These are phyloP conservation scores for Hemiprocne comata DNA, from an alignment of 2,113 vertebrate genomes.

Conservation along the genomic window DNA sequence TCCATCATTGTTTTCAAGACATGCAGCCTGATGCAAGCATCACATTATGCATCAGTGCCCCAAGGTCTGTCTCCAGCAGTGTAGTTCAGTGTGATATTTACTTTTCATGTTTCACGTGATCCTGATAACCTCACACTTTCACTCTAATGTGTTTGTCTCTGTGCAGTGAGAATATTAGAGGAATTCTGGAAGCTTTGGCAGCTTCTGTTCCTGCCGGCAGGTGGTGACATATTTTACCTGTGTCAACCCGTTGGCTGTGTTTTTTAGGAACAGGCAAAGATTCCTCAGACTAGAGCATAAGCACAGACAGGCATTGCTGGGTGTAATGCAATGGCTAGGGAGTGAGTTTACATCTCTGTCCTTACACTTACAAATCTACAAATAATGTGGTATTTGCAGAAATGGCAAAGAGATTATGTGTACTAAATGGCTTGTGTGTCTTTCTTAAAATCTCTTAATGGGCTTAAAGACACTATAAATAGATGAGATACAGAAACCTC, in stretches of 20 bases:
- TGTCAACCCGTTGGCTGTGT: fast-evolving
- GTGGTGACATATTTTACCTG: not conserved
- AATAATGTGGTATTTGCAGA: not conserved
- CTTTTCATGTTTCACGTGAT: not conserved
- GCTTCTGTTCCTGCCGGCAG: not conserved
- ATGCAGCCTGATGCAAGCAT: fast-evolving
- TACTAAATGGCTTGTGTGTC: not conserved
- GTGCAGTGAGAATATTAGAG: not conserved
- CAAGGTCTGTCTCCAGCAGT: not conserved
- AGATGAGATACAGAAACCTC: not conserved
- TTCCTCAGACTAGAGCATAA: not conserved
- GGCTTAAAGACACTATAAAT: not conserved
- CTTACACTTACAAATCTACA: not conserved
- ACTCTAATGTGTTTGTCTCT: not conserved
- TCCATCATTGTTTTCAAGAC: not conserved
- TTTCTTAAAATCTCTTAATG: not conserved
- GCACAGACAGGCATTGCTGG: not conserved
- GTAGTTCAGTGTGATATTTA: not conserved
- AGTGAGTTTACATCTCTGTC: not conserved
- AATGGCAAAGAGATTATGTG: not conserved
- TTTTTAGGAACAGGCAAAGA: not conserved
- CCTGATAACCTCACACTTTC: not conserved
- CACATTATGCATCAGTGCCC: not conserved
- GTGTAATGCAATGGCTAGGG: not conserved
- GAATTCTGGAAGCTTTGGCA: not conserved